phyloP scores from a whole-genome alignment of 2,113 vertebrate genomes.

The Caranx ignobilis region DNA sequence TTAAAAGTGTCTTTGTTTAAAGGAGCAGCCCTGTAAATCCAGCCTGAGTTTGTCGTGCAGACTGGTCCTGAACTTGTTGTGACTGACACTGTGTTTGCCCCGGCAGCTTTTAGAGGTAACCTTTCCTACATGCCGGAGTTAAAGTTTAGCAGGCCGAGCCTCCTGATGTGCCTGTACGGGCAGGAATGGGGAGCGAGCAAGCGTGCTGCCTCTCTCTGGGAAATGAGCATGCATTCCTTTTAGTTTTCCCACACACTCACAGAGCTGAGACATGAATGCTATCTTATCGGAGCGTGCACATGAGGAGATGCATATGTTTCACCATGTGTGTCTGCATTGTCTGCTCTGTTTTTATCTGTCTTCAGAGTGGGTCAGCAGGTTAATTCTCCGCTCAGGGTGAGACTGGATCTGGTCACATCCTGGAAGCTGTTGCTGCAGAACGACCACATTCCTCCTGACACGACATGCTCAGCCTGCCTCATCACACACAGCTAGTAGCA shows the following conservation, averaged over 20 bases:
- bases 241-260: constrained; percentile 49
- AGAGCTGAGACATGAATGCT: constrained; percentile 32
- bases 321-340: constrained; percentile 26
- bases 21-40: constrained; percentile 52
- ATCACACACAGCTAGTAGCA: too few species aligned
- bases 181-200: constrained; percentile 59
- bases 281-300: constrained; percentile 48
- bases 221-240: constrained; percentile 56
- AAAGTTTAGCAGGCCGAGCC: constrained; percentile 55
- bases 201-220: constrained; percentile 30
- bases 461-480: not conserved
- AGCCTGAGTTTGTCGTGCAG: constrained; percentile 50
- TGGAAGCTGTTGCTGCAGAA: constrained; percentile 11
- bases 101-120: constrained; percentile 68
- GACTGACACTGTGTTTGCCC: constrained; percentile 73
- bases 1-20: constrained; percentile 68
- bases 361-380: constrained; percentile 32
- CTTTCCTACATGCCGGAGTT: constrained; percentile 61
- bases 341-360: constrained; percentile 33
- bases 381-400: not conserved
- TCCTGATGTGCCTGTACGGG: constrained; percentile 52
- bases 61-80: constrained; percentile 64
- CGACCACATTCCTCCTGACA: constrained; percentile 1
- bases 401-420: constrained; percentile 7
- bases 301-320: constrained; percentile 30